phyloP scores from a whole-genome alignment of 1,140 invertebrate genomes.

The Tribolium castaneum region DNA sequence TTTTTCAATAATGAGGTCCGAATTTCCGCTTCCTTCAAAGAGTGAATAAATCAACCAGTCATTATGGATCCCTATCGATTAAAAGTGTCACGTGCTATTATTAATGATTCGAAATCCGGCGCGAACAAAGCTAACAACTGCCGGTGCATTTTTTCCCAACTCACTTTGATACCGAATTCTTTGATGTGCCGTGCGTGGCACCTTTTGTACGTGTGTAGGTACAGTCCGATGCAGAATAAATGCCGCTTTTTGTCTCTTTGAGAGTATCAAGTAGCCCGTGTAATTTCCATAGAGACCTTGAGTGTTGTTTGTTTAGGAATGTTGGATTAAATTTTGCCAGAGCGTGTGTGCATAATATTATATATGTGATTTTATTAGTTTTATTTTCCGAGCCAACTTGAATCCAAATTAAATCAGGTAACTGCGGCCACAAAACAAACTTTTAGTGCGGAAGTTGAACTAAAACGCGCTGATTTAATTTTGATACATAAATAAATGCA shows the following conservation, averaged over 20 bases:
- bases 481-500: slow-evolving; percentile 14
- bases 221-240: slow-evolving; percentile 6
- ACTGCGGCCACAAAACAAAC: slow-evolving; percentile 11
- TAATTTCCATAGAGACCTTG: slow-evolving; percentile 30
- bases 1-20: background rate
- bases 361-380: slow-evolving; percentile 16
- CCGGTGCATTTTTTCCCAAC: slow-evolving; percentile 3
- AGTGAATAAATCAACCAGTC: slow-evolving; percentile 11
- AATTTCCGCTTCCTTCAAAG: background rate
- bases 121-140: slow-evolving; percentile 17
- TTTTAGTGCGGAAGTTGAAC: background rate
- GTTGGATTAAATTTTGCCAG: slow-evolving; percentile 3
- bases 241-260: slow-evolving; percentile 13
- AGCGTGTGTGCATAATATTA: slow-evolving; percentile 6
- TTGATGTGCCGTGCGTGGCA: slow-evolving; percentile 34
- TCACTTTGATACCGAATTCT: slow-evolving; percentile 10
- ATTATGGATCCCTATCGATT: slow-evolving; percentile 25
- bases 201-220: slow-evolving; percentile 11
- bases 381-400: background rate
- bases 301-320: slow-evolving; percentile 29
- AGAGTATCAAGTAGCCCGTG: slow-evolving; percentile 10
- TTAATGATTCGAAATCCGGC: slow-evolving; percentile 14
- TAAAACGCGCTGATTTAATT: slow-evolving; percentile 18
- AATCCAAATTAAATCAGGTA: slow-evolving; percentile 8
- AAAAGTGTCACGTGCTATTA: slow-evolving; percentile 16